phyloP scores from a whole-genome alignment of 2,113 vertebrate genomes.

The Hippolais icterina region DNA sequence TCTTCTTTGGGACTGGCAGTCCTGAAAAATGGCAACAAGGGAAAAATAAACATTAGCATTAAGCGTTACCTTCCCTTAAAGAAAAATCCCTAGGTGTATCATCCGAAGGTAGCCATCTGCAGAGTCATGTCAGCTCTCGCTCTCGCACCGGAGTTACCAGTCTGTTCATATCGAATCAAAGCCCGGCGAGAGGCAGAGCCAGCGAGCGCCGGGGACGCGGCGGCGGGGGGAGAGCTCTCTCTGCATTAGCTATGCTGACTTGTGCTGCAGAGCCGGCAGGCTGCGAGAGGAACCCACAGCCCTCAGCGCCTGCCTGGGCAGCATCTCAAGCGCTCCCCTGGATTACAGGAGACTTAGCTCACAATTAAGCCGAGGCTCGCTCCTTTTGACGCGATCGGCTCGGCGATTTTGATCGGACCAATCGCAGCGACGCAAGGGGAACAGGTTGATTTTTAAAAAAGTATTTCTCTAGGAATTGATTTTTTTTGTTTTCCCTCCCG shows the following conservation, averaged over 20 bases:
- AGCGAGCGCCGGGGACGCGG: neutral
- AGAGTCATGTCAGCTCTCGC: constrained; percentile 80
- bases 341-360: constrained; percentile 89
- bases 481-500: neutral
- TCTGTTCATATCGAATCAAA: constrained; percentile 81
- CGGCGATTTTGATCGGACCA: constrained; percentile 79
- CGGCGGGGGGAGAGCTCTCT: constrained; percentile 39
- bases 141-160: constrained; percentile 75
- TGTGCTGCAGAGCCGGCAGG: constrained; percentile 82
- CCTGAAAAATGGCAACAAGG: constrained; percentile 88
- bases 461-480: constrained; percentile 4
- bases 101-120: constrained; percentile 79
- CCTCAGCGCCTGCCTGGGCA: constrained; percentile 72
- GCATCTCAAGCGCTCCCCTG: constrained; percentile 87
- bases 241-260: constrained; percentile 87
- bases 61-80: constrained; percentile 71
- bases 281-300: constrained; percentile 82
- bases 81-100: constrained; percentile 74
- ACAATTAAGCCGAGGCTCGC: constrained; percentile 90
- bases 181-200: constrained; percentile 46
- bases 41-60: constrained; percentile 78
- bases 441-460: constrained; percentile 68
- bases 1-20: constrained; percentile 96
- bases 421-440: constrained; percentile 70
- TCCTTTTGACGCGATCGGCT: constrained; percentile 86